Percentiles rank a stretch among this genome's conserved stretches.
These are phyloP conservation scores for Genyomyrus donnyi DNA, from an alignment of 2,113 vertebrate species.

Conservation along the genomic window DNA sequence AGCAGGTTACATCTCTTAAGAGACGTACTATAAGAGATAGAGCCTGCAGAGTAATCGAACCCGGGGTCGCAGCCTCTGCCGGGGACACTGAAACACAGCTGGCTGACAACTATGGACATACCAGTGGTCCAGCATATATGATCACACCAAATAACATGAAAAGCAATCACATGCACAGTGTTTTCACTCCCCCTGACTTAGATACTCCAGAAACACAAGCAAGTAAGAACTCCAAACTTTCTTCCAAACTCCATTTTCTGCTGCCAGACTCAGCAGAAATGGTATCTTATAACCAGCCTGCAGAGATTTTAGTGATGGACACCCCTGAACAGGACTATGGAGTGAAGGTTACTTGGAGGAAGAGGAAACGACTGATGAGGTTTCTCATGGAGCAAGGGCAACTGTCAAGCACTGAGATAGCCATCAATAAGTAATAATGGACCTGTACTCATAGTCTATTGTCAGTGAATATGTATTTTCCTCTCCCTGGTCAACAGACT, in stretches of 20 bases:
- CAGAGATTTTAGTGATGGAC: constrained; percentile 65
- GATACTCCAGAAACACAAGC: constrained; percentile 48
- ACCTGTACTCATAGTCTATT: background rate
- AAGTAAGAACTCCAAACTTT: constrained; percentile 1
- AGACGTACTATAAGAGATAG: constrained; percentile 13
- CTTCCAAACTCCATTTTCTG: constrained; percentile 23
- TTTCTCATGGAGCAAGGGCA: constrained; percentile 59
- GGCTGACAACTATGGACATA: background rate
- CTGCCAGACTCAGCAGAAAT: background rate
- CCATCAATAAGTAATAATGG: constrained; percentile 46
- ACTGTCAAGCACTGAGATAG: constrained; percentile 53
- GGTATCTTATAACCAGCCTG: constrained; percentile 26
- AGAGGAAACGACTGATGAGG: constrained; percentile 57
- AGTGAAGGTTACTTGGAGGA: constrained; percentile 78
- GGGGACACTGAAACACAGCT: background rate
- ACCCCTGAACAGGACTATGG: constrained; percentile 82
- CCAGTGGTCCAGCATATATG: background rate
- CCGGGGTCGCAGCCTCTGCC: background rate
- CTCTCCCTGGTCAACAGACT: background rate
- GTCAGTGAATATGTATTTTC: background rate
- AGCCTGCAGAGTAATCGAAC: background rate
- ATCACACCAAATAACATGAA: constrained; percentile 17
- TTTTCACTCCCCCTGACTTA: constrained; percentile 39
- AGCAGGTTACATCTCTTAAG: background rate
- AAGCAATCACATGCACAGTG: background rate